A percentile compares a stretch with the other conserved stretches of the same genome.
These are phyloP conservation scores for Ianthella basta DNA, from an alignment of 37 sponge, comb jelly and placozoan genomes.

Conservation along the genomic window DNA sequence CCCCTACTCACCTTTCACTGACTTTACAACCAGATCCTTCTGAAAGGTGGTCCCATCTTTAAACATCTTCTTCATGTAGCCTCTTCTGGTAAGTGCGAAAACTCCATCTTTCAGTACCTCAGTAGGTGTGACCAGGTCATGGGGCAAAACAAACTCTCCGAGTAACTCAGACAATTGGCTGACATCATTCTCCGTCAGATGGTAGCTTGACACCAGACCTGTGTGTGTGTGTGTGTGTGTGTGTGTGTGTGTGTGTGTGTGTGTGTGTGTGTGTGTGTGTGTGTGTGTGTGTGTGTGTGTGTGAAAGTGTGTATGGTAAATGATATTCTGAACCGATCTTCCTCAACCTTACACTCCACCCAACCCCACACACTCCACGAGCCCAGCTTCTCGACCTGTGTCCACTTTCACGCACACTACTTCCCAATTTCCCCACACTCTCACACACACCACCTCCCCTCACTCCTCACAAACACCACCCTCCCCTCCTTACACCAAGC, in stretches of 20 bases:
- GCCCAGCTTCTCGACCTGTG: neutral
- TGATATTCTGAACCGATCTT: neutral
- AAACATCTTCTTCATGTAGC: neutral
- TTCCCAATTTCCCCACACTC: neutral
- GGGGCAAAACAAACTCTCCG: constrained; percentile 54
- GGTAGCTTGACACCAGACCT: neutral
- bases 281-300: neutral
- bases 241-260: constrained; percentile 10
- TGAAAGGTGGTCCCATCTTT: neutral
- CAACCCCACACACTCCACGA: neutral
- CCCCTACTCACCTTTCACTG: constrained; percentile 2
- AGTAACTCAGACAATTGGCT: constrained; percentile 52
- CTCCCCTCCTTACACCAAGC: neutral
- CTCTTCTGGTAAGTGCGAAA: neutral
- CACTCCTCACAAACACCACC: too few species aligned
- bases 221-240: neutral
- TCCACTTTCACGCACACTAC: neutral
- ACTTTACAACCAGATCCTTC: neutral
- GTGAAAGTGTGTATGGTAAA: neutral
- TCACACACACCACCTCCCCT: too few species aligned
- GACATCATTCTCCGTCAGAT: neutral
- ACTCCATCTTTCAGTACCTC: constrained; percentile 8
- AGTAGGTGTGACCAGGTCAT: neutral
- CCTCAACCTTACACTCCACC: neutral
- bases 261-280: neutral